Evolutionary conservation across 2,797 vertebrate species (phyloP).

Genomic region (Myoxocephalus aenaeus): DNA sequence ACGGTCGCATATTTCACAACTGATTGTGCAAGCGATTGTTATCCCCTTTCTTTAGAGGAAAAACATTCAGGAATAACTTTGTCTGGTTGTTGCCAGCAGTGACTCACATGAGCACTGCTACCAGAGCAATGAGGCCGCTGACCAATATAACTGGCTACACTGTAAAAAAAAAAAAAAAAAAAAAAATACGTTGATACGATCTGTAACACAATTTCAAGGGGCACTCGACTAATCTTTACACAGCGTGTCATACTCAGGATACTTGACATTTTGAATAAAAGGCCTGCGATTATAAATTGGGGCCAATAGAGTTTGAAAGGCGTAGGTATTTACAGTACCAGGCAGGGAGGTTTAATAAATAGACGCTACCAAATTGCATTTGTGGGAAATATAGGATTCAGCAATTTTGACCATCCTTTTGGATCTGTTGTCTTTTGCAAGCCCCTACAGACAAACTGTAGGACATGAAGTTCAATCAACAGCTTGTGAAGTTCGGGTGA

Average conservation of each 20-base stretch:
- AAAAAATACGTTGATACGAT: too few species aligned
- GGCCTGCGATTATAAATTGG: neutral
- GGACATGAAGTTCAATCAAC: neutral
- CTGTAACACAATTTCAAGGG: neutral
- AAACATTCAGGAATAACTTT: neutral
- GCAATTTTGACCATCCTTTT: neutral
- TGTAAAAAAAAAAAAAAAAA: too few species aligned
- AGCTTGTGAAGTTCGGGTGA: neutral
- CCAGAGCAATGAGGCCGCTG: neutral
- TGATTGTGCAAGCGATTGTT: neutral
- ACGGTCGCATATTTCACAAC: neutral
- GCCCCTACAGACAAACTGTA: neutral
- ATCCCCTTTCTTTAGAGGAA: neutral
- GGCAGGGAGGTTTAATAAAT: neutral
- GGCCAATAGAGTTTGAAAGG: neutral
- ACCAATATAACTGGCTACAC: neutral
- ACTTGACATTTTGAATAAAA: neutral
- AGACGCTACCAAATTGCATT: neutral
- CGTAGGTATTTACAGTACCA: neutral
- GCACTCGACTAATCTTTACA: too few species aligned
- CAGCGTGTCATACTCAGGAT: neutral
- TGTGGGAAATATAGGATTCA: neutral
- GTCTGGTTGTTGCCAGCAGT: neutral
- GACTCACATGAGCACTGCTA: neutral
- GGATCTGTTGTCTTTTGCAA: neutral